Conservation (phyloP, 2,113 vertebrate species). For the Hippocampus abdominalis region DNA sequence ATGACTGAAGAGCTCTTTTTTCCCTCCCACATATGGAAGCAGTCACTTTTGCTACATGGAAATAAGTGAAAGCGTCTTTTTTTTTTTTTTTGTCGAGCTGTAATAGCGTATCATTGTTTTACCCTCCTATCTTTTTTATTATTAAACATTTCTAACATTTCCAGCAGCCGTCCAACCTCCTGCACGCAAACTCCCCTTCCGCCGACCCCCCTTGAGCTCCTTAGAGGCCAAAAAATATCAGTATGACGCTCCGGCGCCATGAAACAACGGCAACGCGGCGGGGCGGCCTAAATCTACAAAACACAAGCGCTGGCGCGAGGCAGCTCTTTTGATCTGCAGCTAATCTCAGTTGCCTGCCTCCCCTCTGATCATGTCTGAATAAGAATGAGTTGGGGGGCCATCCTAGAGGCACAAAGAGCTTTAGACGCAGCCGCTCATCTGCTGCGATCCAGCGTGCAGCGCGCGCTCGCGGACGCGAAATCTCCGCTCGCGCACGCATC, state of each 20-base stretch:
- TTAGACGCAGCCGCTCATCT: conserved; percentile 59
- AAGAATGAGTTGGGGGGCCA: conserved; percentile 72
- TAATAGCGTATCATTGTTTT: conserved; percentile 44
- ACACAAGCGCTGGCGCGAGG: conserved; percentile 66
- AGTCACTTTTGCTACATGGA: conserved; percentile 38
- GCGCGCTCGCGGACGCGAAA: conserved; percentile 34
- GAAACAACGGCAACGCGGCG: conserved; percentile 46
- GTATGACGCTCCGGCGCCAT: conserved; percentile 53
- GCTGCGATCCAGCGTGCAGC: conserved; percentile 38
- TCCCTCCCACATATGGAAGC: conserved; percentile 56
- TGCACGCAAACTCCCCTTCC: conserved; percentile 51
- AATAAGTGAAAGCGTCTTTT: conserved; percentile 44
- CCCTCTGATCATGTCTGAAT: conserved; percentile 77
- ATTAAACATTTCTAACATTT: conserved; percentile 54
- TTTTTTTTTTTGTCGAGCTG: conserved; percentile 21
- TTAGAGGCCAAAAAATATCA: conserved; percentile 54
- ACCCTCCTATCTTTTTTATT: conserved; percentile 43
- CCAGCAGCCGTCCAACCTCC: conserved; percentile 44
- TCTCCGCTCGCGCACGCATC: conserved; percentile 40
- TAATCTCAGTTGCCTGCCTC: conserved; percentile 76
- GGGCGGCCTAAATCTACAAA: conserved; percentile 70
- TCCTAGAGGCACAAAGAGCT: conserved; percentile 73
- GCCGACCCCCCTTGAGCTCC: conserved; percentile 53
- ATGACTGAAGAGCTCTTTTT: conserved; percentile 46
- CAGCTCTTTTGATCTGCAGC: conserved; percentile 73